phyloP scores from a whole-genome alignment of 2,113 vertebrate genomes.

The Callocephalon fimbriatum region DNA sequence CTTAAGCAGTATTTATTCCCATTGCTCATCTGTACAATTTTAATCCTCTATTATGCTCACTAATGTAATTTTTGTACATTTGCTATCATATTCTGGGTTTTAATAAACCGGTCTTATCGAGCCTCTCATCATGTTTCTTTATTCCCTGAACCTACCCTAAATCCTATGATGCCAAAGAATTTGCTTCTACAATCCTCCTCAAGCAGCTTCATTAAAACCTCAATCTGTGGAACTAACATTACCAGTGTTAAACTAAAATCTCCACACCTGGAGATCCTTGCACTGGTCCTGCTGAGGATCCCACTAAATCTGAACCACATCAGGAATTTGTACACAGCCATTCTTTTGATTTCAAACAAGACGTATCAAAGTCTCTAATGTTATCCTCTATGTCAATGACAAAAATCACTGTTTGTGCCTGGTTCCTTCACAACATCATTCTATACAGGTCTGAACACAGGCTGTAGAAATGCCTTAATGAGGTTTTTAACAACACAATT shows the following conservation, averaged over 20 bases:
- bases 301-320: background rate
- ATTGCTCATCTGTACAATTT: background rate
- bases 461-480: background rate
- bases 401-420: background rate
- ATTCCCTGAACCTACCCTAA: background rate
- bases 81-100: background rate
- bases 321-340: background rate
- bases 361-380: background rate
- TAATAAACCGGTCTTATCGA: background rate
- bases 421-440: accelerated
- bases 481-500: background rate
- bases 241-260: background rate
- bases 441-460: background rate
- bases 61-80: background rate
- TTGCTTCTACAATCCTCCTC: background rate
- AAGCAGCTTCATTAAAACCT: background rate
- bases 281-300: background rate
- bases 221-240: background rate
- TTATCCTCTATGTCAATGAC: accelerated
- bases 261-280: background rate
- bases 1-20: background rate
- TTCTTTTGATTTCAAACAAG: background rate
- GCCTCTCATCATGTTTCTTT: background rate
- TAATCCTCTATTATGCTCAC: background rate
- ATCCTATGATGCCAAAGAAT: background rate